Conservation (phyloP, 1,140 invertebrate species). For the Drosophila nebulosa region DNA sequence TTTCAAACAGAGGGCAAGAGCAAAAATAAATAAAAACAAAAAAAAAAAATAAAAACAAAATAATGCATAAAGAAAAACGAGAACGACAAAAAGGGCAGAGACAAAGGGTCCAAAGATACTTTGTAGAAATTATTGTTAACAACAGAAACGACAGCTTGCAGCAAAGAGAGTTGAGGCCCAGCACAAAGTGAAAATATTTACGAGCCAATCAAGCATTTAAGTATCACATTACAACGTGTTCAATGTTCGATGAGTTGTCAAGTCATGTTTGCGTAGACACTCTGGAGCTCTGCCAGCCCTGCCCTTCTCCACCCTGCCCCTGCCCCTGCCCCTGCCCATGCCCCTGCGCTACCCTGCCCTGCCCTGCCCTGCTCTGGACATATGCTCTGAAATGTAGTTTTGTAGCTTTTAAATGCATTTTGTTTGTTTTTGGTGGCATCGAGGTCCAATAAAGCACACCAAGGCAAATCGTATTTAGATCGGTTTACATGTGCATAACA, state of each 20-base stretch:
- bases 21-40: slow-evolving; percentile 24
- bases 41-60: not conserved
- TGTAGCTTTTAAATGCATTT: slow-evolving; percentile 80
- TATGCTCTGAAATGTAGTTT: slow-evolving; percentile 67
- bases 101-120: slow-evolving; percentile 53
- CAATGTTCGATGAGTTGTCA: slow-evolving; percentile 81
- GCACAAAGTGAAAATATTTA: slow-evolving; percentile 79
- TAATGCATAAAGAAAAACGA: not conserved
- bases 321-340: slow-evolving; percentile 3
- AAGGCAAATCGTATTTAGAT: slow-evolving; percentile 68
- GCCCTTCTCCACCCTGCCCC: slow-evolving; percentile 16
- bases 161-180: slow-evolving; percentile 12
- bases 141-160: slow-evolving; percentile 60
- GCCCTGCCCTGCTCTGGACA: slow-evolving; percentile 6
- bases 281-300: slow-evolving; percentile 20
- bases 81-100: slow-evolving; percentile 4
- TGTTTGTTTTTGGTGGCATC: slow-evolving; percentile 66
- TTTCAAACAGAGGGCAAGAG: slow-evolving; percentile 57
- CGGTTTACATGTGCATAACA: slow-evolving; percentile 73
- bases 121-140: slow-evolving; percentile 81
- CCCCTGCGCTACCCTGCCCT: slow-evolving; percentile 5
- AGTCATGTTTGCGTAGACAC: slow-evolving; percentile 70
- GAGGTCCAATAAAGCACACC: slow-evolving; percentile 66
- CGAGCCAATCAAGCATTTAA: slow-evolving; percentile 81
- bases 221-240: slow-evolving; percentile 81